Percentiles rank a stretch among this genome's conserved stretches.
These are phyloP conservation scores for Gambusia holbrooki DNA, from an alignment of 2,113 vertebrate genomes.

Conservation along the genomic window DNA sequence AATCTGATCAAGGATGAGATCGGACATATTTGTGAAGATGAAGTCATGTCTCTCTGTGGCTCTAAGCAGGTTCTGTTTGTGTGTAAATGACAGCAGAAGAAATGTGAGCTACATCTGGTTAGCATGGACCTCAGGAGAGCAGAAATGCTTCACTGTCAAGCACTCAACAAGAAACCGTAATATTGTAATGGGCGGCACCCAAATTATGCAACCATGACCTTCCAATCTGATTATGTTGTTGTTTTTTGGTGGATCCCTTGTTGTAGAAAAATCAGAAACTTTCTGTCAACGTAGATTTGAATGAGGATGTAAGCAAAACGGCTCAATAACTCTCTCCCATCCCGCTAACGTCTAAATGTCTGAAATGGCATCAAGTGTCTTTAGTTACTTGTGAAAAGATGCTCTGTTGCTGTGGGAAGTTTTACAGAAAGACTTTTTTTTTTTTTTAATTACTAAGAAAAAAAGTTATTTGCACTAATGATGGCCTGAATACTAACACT, in stretches of 20 bases:
- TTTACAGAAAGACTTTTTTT: background rate
- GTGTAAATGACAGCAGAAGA: constrained; percentile 32
- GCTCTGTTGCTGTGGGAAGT: background rate
- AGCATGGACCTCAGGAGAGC: constrained; percentile 19
- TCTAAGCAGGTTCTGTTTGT: background rate
- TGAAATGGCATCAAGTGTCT: background rate
- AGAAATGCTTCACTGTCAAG: constrained; percentile 22
- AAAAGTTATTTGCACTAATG: background rate
- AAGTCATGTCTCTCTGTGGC: background rate
- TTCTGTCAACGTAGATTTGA: background rate
- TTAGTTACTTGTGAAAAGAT: constrained; percentile 31
- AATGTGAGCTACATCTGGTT: constrained; percentile 42
- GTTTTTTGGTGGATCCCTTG: background rate
- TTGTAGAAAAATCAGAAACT: constrained; percentile 3
- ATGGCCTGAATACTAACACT: too few relatives aligned
- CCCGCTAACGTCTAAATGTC: background rate
- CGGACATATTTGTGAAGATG: constrained; percentile 43
- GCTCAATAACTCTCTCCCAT: background rate
- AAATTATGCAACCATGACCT: background rate
- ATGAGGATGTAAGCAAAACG: constrained; percentile 6
- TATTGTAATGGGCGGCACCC: background rate
- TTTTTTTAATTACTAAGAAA: background rate
- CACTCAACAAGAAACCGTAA: constrained; percentile 16
- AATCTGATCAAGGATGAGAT: constrained; percentile 38
- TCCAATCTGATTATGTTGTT: background rate